A percentile compares a stretch with the other conserved stretches of the same genome.
phyloP scores from a whole-genome alignment of 2,888 invertebrate species.

The Bimastos eiseni region DNA sequence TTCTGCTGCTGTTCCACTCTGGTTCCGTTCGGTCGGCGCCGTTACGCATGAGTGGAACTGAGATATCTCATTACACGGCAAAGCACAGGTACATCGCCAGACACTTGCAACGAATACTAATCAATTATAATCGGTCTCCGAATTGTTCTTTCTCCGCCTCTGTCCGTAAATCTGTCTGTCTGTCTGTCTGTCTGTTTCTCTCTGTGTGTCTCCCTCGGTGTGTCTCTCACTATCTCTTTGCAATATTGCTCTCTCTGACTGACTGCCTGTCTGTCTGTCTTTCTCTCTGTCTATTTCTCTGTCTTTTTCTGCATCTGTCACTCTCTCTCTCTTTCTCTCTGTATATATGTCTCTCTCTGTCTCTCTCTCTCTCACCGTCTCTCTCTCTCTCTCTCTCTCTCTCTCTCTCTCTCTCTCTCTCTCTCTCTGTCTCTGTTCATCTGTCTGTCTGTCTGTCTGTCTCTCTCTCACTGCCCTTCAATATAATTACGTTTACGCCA shows the following conservation, averaged over 20 bases:
- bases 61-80: neutral
- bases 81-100: neutral
- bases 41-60: neutral
- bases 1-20: neutral
- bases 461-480: too few relatives aligned
- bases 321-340: neutral
- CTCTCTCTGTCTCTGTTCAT: neutral
- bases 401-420: neutral
- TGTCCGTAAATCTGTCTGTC: too few relatives aligned
- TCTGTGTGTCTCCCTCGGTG: too few relatives aligned
- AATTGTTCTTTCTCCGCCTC: too few relatives aligned
- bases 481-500: too few relatives aligned
- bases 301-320: neutral
- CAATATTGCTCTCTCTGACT: too few relatives aligned
- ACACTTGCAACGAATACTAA: neutral
- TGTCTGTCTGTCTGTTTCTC: too few relatives aligned
- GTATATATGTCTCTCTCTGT: neutral
- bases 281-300: neutral
- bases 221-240: too few relatives aligned
- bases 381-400: neutral
- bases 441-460: too few relatives aligned
- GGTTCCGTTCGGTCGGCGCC: neutral
- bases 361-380: neutral
- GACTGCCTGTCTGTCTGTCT: neutral
- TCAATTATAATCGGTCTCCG: neutral